Evolutionary conservation across 1,140 invertebrate genomes (phyloP).

Genomic region (Drosophila bocqueti): DNA sequence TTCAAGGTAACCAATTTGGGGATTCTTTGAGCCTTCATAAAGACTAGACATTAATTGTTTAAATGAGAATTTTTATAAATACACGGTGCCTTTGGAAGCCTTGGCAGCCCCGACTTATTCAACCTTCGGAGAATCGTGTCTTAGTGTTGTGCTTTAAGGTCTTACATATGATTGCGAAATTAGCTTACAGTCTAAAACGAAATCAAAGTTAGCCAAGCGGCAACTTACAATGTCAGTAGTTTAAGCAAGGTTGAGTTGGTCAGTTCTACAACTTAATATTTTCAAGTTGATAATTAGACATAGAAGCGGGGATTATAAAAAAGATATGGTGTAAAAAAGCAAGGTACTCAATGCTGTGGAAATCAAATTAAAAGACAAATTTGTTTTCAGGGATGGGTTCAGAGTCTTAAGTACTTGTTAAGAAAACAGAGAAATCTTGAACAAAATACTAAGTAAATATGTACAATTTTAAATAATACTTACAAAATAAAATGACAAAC

Average conservation of each 20-base stretch:
- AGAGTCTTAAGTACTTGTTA: too few species aligned
- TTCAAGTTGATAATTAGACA: slow-evolving; percentile 2
- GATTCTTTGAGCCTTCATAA: neutral
- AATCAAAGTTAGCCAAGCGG: slow-evolving; percentile 31
- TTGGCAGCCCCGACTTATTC: neutral
- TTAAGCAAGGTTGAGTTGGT: slow-evolving; percentile 12
- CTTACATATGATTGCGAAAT: slow-evolving; percentile 30
- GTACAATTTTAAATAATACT: too few species aligned
- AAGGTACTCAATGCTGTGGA: too few species aligned
- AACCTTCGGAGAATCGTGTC: neutral
- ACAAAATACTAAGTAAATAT: too few species aligned
- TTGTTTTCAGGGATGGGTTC: too few species aligned
- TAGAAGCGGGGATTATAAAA: neutral
- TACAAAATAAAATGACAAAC: too few species aligned
- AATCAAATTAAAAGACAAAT: too few species aligned
- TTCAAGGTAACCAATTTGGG: slow-evolving; percentile 44
- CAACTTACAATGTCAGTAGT: slow-evolving; percentile 40
- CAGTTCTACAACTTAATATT: slow-evolving; percentile 4
- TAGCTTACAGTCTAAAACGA: slow-evolving; percentile 29
- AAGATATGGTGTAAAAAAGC: neutral
- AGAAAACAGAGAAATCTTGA: too few species aligned
- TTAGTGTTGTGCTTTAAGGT: neutral
- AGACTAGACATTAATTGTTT: slow-evolving; percentile 2
- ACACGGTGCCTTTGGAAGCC: neutral
- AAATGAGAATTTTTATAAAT: neutral